Evolutionary conservation across 2,888 invertebrate species (phyloP).

Genomic region (Melinaea marsaeus): DNA sequence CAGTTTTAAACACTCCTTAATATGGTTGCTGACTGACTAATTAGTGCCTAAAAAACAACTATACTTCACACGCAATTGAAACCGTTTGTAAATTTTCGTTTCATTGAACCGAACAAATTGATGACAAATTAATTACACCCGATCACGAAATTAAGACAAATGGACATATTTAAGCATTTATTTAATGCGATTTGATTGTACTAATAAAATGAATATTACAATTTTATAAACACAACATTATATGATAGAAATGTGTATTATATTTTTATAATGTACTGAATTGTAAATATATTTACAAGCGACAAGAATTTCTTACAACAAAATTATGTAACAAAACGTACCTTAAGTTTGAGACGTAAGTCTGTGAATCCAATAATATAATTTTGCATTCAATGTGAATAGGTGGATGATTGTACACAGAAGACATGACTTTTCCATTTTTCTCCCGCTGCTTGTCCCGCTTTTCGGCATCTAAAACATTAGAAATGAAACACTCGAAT

Average conservation of each 20-base stretch:
- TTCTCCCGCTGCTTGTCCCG: conserved; percentile 40
- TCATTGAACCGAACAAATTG: conserved; percentile 19
- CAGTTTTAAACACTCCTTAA: background rate
- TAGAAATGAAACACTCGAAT: conserved; percentile 51
- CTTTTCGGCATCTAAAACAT: conserved; percentile 33
- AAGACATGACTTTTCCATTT: conserved; percentile 65
- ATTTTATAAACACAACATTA: background rate
- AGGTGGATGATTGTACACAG: conserved; percentile 24
- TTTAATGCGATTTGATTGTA: background rate
- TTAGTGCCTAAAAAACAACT: conserved; percentile 3
- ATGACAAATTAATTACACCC: conserved; percentile 30
- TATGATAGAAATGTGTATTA: background rate
- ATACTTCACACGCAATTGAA: conserved; percentile 13
- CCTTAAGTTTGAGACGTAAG: conserved; percentile 7
- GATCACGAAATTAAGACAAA: conserved; percentile 32
- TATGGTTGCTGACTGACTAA: background rate
- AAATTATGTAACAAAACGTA: conserved; percentile 9
- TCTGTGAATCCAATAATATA: conserved; percentile 7
- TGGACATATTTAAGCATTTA: conserved; percentile 20
- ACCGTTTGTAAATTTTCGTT: conserved; percentile 19
- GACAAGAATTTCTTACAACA: conserved; percentile 16
- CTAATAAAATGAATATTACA: no score
- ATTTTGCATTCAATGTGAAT: conserved; percentile 21
- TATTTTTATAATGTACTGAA: conserved; percentile 12
- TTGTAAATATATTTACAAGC: conserved; percentile 24